phyloP scores from a whole-genome alignment of 1,140 invertebrate genomes.

The Mizuhopecten yessoensis region DNA sequence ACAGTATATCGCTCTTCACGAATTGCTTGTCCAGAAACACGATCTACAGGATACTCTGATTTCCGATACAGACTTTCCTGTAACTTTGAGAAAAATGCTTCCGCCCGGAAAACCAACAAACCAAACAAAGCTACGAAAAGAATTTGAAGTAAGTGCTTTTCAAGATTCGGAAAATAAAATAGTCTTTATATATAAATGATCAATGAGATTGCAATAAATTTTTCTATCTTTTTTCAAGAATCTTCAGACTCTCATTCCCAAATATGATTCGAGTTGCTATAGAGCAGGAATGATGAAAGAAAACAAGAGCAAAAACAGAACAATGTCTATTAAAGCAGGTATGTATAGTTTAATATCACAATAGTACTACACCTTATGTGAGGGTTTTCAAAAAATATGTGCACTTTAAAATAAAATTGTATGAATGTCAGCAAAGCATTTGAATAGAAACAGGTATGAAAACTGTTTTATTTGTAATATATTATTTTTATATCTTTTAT shows the following conservation, averaged over 20 bases:
- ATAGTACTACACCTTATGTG: too few species aligned
- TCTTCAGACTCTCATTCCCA: not conserved
- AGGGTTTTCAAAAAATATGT: too few species aligned
- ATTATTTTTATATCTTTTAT: too few species aligned
- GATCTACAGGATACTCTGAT: not conserved
- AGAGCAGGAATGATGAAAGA: not conserved
- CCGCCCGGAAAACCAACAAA: not conserved
- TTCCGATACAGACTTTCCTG: not conserved
- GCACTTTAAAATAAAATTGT: too few species aligned
- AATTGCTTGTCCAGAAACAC: not conserved
- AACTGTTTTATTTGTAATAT: too few species aligned
- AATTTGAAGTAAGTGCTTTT: not conserved
- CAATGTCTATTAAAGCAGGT: not conserved
- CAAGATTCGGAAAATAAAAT: too few species aligned
- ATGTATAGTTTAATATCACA: not conserved
- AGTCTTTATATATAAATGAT: too few species aligned
- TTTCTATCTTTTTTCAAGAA: not conserved
- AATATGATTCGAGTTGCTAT: not conserved
- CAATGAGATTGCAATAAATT: not conserved
- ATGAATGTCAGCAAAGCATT: too few species aligned
- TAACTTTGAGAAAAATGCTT: not conserved
- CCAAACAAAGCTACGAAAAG: not conserved
- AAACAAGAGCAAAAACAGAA: not conserved
- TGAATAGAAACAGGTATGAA: too few species aligned
- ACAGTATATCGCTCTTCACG: conserved; percentile 5